phyloP scores from a whole-genome alignment of 2,113 vertebrate species.

The Alectura lathami region DNA sequence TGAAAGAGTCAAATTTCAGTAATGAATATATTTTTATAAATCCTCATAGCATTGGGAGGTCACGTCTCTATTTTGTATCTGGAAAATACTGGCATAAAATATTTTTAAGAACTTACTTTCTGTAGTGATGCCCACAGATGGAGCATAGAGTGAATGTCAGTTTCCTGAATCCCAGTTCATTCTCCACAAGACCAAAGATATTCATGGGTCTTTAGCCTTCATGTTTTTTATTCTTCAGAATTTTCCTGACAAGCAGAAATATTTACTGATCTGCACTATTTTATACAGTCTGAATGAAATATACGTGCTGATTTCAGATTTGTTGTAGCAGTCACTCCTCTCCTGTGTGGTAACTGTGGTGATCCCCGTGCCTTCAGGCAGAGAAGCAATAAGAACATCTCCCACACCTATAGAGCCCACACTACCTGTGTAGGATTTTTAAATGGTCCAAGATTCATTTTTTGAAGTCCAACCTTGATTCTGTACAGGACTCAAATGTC shows the following conservation, averaged over 20 bases:
- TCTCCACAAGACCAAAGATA: not conserved
- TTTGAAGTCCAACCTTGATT: not conserved
- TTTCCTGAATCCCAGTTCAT: not conserved
- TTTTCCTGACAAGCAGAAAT: not conserved
- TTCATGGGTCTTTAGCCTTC: not conserved
- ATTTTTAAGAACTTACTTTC: not conserved
- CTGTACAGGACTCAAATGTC: accelerated
- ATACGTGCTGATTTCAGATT: not conserved
- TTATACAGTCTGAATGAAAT: not conserved
- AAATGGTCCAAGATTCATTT: not conserved
- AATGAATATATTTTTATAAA: not conserved
- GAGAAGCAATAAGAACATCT: not conserved
- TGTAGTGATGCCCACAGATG: not conserved
- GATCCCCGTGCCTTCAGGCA: not conserved
- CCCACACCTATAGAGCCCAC: not conserved
- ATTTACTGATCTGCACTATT: not conserved
- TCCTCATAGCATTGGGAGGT: not conserved
- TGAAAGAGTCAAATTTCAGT: not conserved
- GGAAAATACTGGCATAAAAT: not conserved
- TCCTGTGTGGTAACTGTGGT: not conserved
- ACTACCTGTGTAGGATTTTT: accelerated
- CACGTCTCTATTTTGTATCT: not conserved
- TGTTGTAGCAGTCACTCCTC: not conserved
- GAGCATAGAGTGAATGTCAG: not conserved
- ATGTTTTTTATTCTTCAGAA: not conserved